phyloP scores from a whole-genome alignment of 92 coral and sea anemone genomes.

The Zoanthus solanderi region DNA sequence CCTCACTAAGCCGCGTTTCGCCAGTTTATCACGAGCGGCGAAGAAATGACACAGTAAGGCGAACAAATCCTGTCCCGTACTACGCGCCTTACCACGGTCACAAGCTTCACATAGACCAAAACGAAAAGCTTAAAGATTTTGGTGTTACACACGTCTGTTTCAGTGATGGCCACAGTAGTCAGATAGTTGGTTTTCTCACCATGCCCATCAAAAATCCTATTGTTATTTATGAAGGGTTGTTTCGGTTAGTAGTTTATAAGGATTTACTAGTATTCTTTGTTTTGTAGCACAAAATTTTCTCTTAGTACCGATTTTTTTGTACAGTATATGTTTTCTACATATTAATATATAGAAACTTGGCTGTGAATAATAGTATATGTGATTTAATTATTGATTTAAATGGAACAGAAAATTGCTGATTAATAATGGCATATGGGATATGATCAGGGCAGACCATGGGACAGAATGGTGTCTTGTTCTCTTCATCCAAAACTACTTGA shows the following conservation, averaged over 20 bases:
- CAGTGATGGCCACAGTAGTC: constrained; percentile 49
- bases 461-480: constrained; percentile 57
- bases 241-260: no score
- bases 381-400: no score
- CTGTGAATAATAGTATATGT: no score
- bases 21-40: constrained; percentile 49
- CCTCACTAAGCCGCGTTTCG: constrained; percentile 14
- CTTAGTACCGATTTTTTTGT: no score
- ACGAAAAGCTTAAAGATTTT: constrained; percentile 42
- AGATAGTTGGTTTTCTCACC: constrained; percentile 23
- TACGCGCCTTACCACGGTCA: constrained; percentile 39
- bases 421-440: constrained; percentile 50
- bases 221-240: constrained; percentile 22
- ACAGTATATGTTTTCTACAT: no score
- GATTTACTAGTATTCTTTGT: no score
- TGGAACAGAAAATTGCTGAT: constrained; percentile 13
- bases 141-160: constrained; percentile 50
- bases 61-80: constrained; percentile 47
- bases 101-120: constrained; percentile 30
- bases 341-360: no score
- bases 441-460: constrained; percentile 56
- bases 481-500: constrained; percentile 42
- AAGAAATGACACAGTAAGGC: constrained; percentile 31
- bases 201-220: constrained; percentile 55
- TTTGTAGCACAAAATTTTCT: no score